Percentiles rank a stretch among this genome's conserved stretches.
phyloP scores from a whole-genome alignment of 2,888 invertebrate genomes.

The Dinocampus coccinellae region DNA sequence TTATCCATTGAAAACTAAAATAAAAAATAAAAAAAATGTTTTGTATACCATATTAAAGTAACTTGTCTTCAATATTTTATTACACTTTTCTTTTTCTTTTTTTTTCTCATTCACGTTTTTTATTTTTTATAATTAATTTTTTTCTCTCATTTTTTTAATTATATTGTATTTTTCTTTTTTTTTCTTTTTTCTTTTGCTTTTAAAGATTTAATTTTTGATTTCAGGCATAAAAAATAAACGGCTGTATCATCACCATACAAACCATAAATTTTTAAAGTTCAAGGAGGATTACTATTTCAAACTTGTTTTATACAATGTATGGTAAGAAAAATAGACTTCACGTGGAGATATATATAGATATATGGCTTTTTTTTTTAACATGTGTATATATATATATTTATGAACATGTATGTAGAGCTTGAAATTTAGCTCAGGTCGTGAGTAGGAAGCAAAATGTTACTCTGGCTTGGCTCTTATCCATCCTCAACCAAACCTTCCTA shows the following conservation, averaged over 20 bases:
- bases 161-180: background rate
- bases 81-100: too few relatives aligned
- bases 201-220: background rate
- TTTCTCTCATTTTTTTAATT: background rate
- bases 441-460: slow-evolving; percentile 27
- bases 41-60: background rate
- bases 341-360: background rate
- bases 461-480: slow-evolving; percentile 34
- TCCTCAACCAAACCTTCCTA: background rate
- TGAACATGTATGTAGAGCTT: slow-evolving; percentile 37
- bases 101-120: background rate
- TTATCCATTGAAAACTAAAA: background rate
- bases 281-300: slow-evolving; percentile 44
- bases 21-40: background rate
- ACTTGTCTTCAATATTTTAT: slow-evolving; percentile 5
- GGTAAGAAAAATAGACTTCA: background rate
- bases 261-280: slow-evolving; percentile 27
- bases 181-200: background rate
- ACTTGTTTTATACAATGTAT: slow-evolving; percentile 39
- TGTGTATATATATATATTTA: background rate
- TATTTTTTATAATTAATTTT: background rate
- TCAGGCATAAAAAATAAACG: slow-evolving; percentile 4
- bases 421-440: slow-evolving; percentile 40
- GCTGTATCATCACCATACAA: background rate
- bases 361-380: too few relatives aligned